These are phyloP conservation scores for Limnodromus scolopaceus DNA, from an alignment of 2,797 vertebrate species.

Conservation along the genomic window DNA sequence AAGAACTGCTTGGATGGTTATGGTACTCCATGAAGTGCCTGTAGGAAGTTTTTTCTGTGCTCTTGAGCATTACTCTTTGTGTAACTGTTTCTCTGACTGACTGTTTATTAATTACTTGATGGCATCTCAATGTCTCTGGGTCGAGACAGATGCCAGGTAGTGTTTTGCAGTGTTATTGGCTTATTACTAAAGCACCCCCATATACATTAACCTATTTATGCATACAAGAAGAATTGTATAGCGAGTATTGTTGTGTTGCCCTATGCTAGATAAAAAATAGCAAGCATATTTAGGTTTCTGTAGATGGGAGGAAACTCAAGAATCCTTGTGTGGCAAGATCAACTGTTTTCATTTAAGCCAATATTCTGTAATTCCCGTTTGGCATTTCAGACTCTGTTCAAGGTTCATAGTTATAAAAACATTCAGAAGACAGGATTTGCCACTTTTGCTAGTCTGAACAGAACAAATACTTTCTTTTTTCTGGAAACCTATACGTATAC, in stretches of 20 bases:
- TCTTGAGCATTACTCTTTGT: not conserved
- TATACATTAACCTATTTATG: not conserved
- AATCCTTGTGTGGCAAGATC: not conserved
- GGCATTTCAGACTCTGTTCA: not conserved
- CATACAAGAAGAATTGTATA: not conserved
- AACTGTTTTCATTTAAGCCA: not conserved
- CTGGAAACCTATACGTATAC: not conserved
- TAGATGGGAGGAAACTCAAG: not conserved
- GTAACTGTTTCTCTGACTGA: not conserved
- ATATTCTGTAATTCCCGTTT: not conserved
- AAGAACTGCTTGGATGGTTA: not conserved
- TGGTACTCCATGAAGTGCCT: not conserved
- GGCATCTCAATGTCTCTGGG: not conserved
- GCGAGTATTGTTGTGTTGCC: not conserved
- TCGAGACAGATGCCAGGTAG: not conserved
- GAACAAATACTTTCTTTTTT: not conserved
- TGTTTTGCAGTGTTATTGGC: not conserved
- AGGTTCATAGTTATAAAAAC: not conserved
- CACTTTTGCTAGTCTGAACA: not conserved
- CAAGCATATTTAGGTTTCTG: not conserved
- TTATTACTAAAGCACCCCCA: not conserved
- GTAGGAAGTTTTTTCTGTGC: not conserved
- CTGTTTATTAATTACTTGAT: not conserved
- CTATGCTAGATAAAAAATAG: not conserved
- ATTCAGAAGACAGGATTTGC: not conserved